These are phyloP conservation scores for Brenthis ino DNA, from an alignment of 2,888 invertebrate genomes.

Conservation along the genomic window DNA sequence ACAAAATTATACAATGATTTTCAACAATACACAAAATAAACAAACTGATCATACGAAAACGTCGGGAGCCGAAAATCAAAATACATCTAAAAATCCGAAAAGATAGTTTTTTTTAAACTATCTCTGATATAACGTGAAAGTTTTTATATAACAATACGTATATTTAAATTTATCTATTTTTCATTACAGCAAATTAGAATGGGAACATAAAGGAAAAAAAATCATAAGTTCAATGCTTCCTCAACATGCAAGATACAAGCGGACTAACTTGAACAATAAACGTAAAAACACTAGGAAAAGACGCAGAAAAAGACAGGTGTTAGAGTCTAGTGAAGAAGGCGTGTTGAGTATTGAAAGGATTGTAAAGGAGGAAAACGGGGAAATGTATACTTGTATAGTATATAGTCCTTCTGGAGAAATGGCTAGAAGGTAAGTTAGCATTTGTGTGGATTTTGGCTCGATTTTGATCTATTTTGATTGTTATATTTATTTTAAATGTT, in stretches of 20 bases:
- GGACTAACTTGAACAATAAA: conserved; percentile 48
- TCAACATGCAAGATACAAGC: conserved; percentile 66
- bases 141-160: no score
- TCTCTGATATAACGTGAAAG: neutral
- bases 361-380: conserved; percentile 86
- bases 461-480: no score
- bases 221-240: conserved; percentile 60
- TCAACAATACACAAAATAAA: no score
- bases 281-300: conserved; percentile 47
- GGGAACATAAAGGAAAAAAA: conserved; percentile 75
- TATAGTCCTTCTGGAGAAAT: conserved; percentile 89
- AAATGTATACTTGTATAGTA: conserved; percentile 91
- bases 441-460: no score
- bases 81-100: no score
- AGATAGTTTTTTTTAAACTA: neutral
- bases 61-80: no score
- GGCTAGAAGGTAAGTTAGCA: conserved; percentile 80
- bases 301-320: conserved; percentile 64
- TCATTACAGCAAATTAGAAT: conserved; percentile 66
- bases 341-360: conserved; percentile 83
- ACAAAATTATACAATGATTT: no score
- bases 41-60: no score
- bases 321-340: conserved; percentile 75
- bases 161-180: neutral
- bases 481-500: no score